Evolutionary conservation across 64 coral and sea anemone genomes (phyloP).

Genomic region (Porites australiensis): DNA sequence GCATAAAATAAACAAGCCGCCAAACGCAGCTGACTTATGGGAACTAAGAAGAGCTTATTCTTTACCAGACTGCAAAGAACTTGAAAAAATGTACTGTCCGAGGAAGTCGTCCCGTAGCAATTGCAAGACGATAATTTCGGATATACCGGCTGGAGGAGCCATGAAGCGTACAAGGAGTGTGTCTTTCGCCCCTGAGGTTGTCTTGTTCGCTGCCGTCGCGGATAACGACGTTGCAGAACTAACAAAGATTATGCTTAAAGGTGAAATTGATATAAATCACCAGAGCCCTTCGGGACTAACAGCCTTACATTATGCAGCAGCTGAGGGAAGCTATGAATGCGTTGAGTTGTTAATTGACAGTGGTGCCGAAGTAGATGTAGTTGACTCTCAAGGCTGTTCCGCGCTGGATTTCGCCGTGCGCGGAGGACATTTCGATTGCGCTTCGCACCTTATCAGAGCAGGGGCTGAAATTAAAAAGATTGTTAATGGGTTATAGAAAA

Average conservation of each 20-base stretch:
- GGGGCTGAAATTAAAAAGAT: slow-evolving; percentile 93
- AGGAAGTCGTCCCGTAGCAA: slow-evolving; percentile 8
- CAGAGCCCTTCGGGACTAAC: slow-evolving; percentile 75
- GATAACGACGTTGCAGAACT: slow-evolving; percentile 85
- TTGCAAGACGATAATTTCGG: not conserved
- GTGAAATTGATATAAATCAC: slow-evolving; percentile 82
- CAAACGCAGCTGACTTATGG: not conserved
- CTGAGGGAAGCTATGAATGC: slow-evolving; percentile 86
- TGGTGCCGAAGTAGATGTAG: slow-evolving; percentile 72
- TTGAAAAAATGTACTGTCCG: slow-evolving; percentile 39
- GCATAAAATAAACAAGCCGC: slow-evolving; percentile 22
- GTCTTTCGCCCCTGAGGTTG: slow-evolving; percentile 83
- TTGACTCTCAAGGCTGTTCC: slow-evolving; percentile 72
- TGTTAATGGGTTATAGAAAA: slow-evolving; percentile 69
- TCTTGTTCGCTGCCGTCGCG: slow-evolving; percentile 77
- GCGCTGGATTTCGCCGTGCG: slow-evolving; percentile 95
- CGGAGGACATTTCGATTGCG: slow-evolving; percentile 94
- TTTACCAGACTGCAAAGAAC: slow-evolving; percentile 84
- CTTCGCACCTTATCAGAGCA: slow-evolving; percentile 80
- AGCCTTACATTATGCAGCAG: slow-evolving; percentile 83
- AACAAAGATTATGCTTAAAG: slow-evolving; percentile 58
- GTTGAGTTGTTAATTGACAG: slow-evolving; percentile 68
- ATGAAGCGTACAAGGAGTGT: slow-evolving; percentile 82
- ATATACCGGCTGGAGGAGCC: not conserved
- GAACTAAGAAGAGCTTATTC: slow-evolving; percentile 65